Conservation (phyloP, 2,888 invertebrate species). For the Bombyx huttoni region DNA sequence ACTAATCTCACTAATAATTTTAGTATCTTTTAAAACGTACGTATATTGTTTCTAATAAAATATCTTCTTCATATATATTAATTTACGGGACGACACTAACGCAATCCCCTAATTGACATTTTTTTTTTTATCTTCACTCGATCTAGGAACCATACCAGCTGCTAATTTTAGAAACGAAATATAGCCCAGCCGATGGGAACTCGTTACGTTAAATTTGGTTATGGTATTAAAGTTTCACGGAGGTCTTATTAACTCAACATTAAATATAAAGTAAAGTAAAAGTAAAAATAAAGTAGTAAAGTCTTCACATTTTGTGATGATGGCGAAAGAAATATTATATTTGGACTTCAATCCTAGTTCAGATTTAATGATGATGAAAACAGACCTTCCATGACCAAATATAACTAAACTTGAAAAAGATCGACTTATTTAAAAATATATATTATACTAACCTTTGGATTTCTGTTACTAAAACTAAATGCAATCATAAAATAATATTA, state of each 20-base stretch:
- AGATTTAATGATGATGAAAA: constrained; percentile 1
- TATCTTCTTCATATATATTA: constrained; percentile 8
- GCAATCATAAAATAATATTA: constrained; percentile 59
- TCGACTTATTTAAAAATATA: constrained; percentile 33
- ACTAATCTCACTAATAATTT: constrained; percentile 20
- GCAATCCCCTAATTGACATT: constrained; percentile 73
- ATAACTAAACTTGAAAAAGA: constrained; percentile 30
- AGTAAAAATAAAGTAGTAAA: no score
- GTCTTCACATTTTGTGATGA: background rate
- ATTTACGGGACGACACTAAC: constrained; percentile 61
- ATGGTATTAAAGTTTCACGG: constrained; percentile 24
- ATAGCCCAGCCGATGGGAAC: constrained; percentile 43
- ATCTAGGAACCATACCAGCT: constrained; percentile 73
- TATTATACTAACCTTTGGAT: constrained; percentile 71
- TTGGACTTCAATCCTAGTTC: constrained; percentile 4
- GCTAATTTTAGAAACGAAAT: constrained; percentile 68
- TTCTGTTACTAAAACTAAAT: constrained; percentile 70
- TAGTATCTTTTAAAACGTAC: constrained; percentile 25
- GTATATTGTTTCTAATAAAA: constrained; percentile 23
- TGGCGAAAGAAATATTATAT: background rate
- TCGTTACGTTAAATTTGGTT: constrained; percentile 35
- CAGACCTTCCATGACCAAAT: constrained; percentile 35
- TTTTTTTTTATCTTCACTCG: constrained; percentile 60
- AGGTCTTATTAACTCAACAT: background rate
- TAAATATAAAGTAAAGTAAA: no score